Conservation (phyloP, 2,888 invertebrate genomes). For the Thera obeliscata region DNA sequence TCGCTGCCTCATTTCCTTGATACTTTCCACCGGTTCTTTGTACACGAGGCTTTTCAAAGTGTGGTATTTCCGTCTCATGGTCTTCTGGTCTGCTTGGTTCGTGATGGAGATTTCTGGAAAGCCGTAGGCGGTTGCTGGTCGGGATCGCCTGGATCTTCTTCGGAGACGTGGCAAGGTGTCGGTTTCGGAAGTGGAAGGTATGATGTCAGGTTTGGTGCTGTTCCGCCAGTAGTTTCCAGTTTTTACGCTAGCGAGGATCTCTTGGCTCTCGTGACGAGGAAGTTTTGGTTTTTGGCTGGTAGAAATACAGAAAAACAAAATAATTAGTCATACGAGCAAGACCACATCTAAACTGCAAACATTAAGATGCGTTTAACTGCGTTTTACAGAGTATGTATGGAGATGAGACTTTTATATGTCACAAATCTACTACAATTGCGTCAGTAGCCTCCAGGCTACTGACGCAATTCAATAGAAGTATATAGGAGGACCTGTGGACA, state of each 20-base stretch:
- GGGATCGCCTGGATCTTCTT: constrained; percentile 59
- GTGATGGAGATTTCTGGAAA: constrained; percentile 78
- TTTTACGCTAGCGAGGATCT: constrained; percentile 72
- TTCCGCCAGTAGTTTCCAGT: constrained; percentile 74
- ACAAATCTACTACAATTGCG: too few relatives aligned
- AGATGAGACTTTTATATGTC: too few relatives aligned
- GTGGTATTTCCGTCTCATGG: constrained; percentile 60
- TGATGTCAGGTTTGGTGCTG: constrained; percentile 74
- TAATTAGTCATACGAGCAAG: background rate
- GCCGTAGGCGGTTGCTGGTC: constrained; percentile 68
- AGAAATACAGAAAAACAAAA: background rate
- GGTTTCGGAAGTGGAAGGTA: constrained; percentile 60
- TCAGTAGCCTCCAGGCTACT: too few relatives aligned
- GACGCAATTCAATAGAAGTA: too few relatives aligned
- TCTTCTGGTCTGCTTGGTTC: constrained; percentile 68
- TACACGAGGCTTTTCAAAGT: constrained; percentile 71
- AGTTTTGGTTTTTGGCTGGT: constrained; percentile 41
- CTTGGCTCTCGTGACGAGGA: constrained; percentile 68
- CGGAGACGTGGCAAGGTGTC: constrained; percentile 59
- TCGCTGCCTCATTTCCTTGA: constrained; percentile 68
- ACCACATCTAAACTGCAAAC: too few relatives aligned
- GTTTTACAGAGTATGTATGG: too few relatives aligned
- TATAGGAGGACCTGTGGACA: too few relatives aligned
- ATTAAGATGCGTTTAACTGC: too few relatives aligned
- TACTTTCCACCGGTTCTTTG: constrained; percentile 72